A percentile compares a stretch with the other conserved stretches of the same genome.
Evolutionary conservation across 2,888 invertebrate species (phyloP).

Genomic region (Patella depressa): DNA sequence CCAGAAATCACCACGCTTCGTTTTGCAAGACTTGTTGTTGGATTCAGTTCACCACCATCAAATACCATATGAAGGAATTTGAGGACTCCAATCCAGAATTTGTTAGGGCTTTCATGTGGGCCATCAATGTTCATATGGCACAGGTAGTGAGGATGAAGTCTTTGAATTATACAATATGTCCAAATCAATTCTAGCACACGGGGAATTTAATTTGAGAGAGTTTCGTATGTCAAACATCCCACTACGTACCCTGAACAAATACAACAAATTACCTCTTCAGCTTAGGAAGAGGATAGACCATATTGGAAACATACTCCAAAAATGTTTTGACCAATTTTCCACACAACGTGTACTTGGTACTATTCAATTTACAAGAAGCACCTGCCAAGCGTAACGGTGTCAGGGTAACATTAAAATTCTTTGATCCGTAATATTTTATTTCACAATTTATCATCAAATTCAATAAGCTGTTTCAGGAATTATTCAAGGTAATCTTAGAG

Average conservation of each 20-base stretch:
- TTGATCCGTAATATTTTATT: background rate
- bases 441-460: no score
- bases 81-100: background rate
- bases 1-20: background rate
- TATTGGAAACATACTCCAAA: no score
- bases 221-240: background rate
- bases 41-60: background rate
- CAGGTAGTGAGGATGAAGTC: background rate
- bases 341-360: background rate
- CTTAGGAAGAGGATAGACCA: background rate
- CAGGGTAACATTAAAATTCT: background rate
- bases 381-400: background rate
- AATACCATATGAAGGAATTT: constrained; percentile 3
- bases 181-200: background rate
- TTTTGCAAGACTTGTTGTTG: background rate
- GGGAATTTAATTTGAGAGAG: background rate
- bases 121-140: background rate
- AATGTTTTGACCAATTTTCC: no score
- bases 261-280: background rate
- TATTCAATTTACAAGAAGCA: background rate
- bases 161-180: background rate
- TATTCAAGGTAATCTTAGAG: no score
- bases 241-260: background rate
- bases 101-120: background rate
- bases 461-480: no score